Base-by-base conservation (phyloP, 2,113 vertebrate genomes). In the Microcebus tavaratra region DNA sequence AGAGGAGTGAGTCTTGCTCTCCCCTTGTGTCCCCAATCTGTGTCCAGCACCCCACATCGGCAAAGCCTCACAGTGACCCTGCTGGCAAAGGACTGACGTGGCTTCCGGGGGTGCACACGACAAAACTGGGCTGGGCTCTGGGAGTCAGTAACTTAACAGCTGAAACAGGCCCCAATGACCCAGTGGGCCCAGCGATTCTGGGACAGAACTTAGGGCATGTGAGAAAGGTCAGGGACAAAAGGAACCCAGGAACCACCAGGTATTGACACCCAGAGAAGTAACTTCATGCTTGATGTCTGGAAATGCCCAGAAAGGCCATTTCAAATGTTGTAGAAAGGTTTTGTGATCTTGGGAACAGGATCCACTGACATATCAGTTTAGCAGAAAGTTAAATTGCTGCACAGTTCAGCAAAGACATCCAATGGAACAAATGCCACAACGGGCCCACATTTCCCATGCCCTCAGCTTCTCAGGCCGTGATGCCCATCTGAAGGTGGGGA, bases 401-500 rank as follows among this genome's bases (percentile, higher is more conserved):
- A 5, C 6, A 23, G 21, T 3, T 55, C 23, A 50, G 34, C 12
- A 53, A 79, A 53, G 7, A 48, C 13, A 67, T 63, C 17, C 82
- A 18, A 88, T 21, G 27, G 39, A 25, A 78, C 8, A 15, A 34
- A 15, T 21, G 9, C 14, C 34, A 20, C 34, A 23, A 34, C 7
- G 4, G 81, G 8, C 45, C 42, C 65, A 25, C 17, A 67, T 31
- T 8, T n/a, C 34, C 18, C 4, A 5, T 5, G 6, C 5, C n/a
- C 27, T 75, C n/a, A 20, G 21, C 48, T 50, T 31, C 5, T 34
- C 10, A 5, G 27, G 17, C 39, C 4, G 10, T 3, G 10, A 14
- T 0, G 14, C 2, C 34, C 86, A 10, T 34, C 36, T 27, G 36
- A 27, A 61, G 0, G 4, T 3, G 4, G 29, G 55, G 4, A 6